These are phyloP conservation scores for Procambarus virginalis DNA, from an alignment of 1,140 invertebrate species.

Conservation along the genomic window DNA sequence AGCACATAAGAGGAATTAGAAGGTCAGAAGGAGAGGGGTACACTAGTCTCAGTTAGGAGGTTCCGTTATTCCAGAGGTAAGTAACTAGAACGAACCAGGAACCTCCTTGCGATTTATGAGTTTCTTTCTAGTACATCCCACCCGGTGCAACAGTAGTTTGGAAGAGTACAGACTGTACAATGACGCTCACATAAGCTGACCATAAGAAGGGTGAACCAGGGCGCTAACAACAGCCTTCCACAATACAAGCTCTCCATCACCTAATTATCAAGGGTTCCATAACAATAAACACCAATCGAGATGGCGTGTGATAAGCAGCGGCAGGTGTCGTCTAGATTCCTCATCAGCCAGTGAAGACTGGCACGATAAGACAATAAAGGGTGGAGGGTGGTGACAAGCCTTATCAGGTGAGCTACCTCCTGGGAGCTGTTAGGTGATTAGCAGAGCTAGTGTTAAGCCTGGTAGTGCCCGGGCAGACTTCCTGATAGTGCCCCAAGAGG, in stretches of 20 bases:
- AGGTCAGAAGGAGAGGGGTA: no score
- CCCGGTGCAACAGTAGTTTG: no score
- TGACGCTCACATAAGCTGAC: no score
- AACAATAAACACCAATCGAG: slow-evolving; percentile 24
- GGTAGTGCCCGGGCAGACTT: slow-evolving; percentile 22
- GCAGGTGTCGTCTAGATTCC: background rate
- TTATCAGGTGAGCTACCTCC: slow-evolving; percentile 46
- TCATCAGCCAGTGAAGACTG: slow-evolving; percentile 28
- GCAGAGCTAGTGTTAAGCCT: slow-evolving; percentile 49
- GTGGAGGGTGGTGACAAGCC: slow-evolving; percentile 54
- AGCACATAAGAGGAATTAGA: no score
- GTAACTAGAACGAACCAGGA: no score
- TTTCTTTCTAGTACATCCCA: no score
- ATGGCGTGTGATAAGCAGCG: slow-evolving; percentile 20
- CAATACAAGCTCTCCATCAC: background rate
- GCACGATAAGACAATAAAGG: slow-evolving; percentile 47
- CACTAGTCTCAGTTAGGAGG: no score
- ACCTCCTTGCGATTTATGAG: no score
- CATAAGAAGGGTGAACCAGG: no score
- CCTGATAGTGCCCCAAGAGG: background rate
- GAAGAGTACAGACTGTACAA: no score
- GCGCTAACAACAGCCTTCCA: background rate
- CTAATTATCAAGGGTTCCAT: background rate
- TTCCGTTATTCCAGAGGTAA: no score
- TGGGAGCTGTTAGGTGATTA: slow-evolving; percentile 46